Conservation (phyloP, 2,888 invertebrate genomes). For the Epistrophe grossulariae region DNA sequence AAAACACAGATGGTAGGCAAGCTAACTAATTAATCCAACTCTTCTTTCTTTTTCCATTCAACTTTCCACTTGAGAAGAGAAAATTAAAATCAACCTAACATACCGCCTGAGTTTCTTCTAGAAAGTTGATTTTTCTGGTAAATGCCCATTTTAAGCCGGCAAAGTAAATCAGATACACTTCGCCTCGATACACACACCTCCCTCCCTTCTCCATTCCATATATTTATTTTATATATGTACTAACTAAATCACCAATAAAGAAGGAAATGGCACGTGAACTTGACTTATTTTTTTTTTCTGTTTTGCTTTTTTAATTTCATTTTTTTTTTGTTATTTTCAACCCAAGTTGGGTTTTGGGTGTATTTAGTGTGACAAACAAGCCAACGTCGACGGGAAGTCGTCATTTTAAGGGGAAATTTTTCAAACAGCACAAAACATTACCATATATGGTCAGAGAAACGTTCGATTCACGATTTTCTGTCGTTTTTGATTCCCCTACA, state of each 20-base stretch:
- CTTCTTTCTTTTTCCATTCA: constrained; percentile 45
- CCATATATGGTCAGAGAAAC: constrained; percentile 84
- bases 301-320: constrained; percentile 22
- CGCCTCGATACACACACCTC: background rate
- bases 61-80: constrained; percentile 73
- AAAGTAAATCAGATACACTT: constrained; percentile 31
- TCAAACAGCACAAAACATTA: constrained; percentile 80
- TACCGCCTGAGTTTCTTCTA: constrained; percentile 42
- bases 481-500: constrained; percentile 44
- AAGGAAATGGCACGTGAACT: constrained; percentile 72
- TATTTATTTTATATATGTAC: background rate
- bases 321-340: constrained; percentile 14
- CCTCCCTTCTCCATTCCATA: background rate
- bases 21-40: constrained; percentile 59
- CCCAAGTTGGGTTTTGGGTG: constrained; percentile 71
- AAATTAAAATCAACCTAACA: constrained; percentile 37
- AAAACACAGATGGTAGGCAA: constrained; percentile 55
- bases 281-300: constrained; percentile 67
- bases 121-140: constrained; percentile 66
- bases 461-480: constrained; percentile 67
- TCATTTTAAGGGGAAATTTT: constrained; percentile 64
- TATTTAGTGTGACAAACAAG: constrained; percentile 16
- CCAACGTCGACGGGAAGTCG: constrained; percentile 20
- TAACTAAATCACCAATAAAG: constrained; percentile 13
- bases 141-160: constrained; percentile 71